Base-by-base conservation (phyloP, 2,888 invertebrate genomes). In the Drosophila demipolita region DNA sequence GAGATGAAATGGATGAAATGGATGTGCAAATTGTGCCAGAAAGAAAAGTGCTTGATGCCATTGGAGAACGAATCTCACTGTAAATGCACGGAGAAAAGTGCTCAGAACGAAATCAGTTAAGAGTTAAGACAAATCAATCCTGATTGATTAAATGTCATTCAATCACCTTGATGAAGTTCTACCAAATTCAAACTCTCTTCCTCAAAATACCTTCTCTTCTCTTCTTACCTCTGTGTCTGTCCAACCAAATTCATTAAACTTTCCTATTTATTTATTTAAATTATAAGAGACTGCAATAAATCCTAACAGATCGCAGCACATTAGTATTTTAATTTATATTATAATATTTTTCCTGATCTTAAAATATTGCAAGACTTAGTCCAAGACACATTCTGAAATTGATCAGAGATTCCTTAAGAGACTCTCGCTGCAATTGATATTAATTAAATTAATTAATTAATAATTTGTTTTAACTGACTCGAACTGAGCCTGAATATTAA, bases 391-490 rank as follows among this genome's bases (percentile, higher is more conserved):
- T 45, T 1, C 3, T 15, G 1, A 1, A 45, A 15, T 23, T 15
- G 45, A 45, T 23, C 1, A 4, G 1, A 23, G 7, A 8, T 23
- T 23, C 23, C 12, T 45, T 3, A 7, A 15, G 20, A 7, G 7
- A 45, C 45, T 12, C 12, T 3, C 12, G 3, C 20, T 7, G 45
- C 1, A 12, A 45, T 1, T 7, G 45, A 45, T 15, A 23, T 45
- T 45, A 12, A 15, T 6, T 12, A 20, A 20, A 20, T 38, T 45
- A 17, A 45, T 45, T 17, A 36, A 29, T 29, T n/a, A 50, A 52
- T 58, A 45, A 67, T 36, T 57, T 58, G 45, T 67, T 45, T 52
- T 52, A 32, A 36, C 60, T 17, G 38, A 38, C 20, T 33, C 1
- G 12, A 50, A 20, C 40, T 23, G 2, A 20, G 26, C 9, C 26